phyloP scores from a whole-genome alignment of 2,797 vertebrate species.

The Alcedo atthis region DNA sequence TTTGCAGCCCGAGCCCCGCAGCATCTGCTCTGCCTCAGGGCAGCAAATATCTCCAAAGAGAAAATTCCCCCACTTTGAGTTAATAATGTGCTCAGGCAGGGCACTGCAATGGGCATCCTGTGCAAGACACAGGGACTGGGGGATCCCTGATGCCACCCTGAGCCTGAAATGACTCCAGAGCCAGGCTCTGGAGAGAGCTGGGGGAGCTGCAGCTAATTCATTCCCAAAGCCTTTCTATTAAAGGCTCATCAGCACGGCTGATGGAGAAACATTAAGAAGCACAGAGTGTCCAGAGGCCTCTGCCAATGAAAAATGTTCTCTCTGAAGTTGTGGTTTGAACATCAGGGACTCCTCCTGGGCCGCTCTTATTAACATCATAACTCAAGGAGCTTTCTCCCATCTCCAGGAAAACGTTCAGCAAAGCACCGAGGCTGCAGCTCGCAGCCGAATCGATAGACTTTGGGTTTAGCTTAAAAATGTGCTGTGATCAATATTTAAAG shows the following conservation, averaged over 20 bases:
- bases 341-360: slow-evolving; percentile 42
- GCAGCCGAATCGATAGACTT: slow-evolving; percentile 67
- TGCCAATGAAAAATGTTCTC: slow-evolving; percentile 27
- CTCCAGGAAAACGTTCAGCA: slow-evolving; percentile 46
- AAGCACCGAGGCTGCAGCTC: slow-evolving; percentile 55
- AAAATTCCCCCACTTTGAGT: not conserved
- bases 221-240: not conserved
- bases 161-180: not conserved
- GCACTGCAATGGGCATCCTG: accelerated
- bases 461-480: slow-evolving; percentile 58
- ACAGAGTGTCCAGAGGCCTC: not conserved
- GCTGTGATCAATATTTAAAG: slow-evolving; percentile 80
- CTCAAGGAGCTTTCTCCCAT: slow-evolving; percentile 61
- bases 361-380: slow-evolving; percentile 75
- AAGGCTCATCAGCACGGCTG: slow-evolving; percentile 18
- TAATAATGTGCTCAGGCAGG: not conserved
- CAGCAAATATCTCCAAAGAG: not conserved
- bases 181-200: not conserved
- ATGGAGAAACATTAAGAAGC: not conserved
- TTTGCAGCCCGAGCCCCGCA: not conserved
- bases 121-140: not conserved
- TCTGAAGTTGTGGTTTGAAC: slow-evolving; percentile 49
- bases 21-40: not conserved
- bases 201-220: not conserved
- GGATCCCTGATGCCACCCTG: not conserved